Base-by-base conservation (phyloP, 2,797 vertebrate genomes). In the Avahi laniger region DNA sequence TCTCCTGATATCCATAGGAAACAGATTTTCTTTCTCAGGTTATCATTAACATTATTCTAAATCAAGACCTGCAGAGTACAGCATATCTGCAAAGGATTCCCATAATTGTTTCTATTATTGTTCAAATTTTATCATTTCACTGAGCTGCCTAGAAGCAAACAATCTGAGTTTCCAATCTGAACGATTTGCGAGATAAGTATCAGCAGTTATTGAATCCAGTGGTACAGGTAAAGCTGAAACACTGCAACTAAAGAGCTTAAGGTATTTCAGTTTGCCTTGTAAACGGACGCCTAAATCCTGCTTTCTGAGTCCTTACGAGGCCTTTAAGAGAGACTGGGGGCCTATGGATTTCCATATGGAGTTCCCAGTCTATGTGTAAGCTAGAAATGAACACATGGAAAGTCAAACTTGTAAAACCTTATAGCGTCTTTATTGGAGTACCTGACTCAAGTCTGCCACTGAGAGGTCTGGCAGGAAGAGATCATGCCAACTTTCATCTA, bases 11-110 rank as follows among this genome's bases (percentile, higher is more conserved):
- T 61, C 92, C 75, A 67, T 2, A 86, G 96, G 95, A 97, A 95
- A 91, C 26, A 91, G 78, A 93, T 93, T 96, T 97, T 78, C 84
- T 93, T 96, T 92, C 91, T 94, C 75, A 41, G 69, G 54, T 90
- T 65, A 95, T 94, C 92, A 93, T 73, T 76, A 76, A 76, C 95
- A 97, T 97, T 95, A 93, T 85, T 98, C 75, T 96, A 95, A 96
- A 94, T 95, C 96, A 97, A 89, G 83, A 69, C 90, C 85, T 72
- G 35, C 76, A 87, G 46, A 91, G 81, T 48, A 76, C 7, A 13
- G 90, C 15, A 2, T 84, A 78, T 67, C 82, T 91, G 65, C 35
- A 50, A 82, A 94, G 82, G 52, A 76, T 43, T 83, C 89, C 75
- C 79, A 61, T 63, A 70, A 87, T 61, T 89, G 84, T 85, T 90